phyloP scores from a whole-genome alignment of 2,113 vertebrate species.

The Channa argus region DNA sequence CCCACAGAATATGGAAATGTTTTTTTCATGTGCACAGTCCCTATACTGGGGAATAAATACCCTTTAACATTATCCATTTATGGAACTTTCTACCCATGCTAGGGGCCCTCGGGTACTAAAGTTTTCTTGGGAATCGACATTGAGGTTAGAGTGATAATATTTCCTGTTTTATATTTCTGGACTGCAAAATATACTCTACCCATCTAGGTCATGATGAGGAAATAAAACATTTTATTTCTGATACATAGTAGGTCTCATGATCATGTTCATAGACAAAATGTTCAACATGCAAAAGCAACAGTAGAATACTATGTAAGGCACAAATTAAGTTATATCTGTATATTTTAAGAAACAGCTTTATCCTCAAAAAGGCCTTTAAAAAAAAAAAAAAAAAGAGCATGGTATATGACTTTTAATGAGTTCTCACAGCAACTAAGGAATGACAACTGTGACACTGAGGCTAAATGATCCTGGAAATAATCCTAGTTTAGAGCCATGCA shows the following conservation, averaged over 20 bases:
- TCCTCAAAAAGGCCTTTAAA: no score
- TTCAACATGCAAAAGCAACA: no score
- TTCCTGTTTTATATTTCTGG: background rate
- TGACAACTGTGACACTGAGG: background rate
- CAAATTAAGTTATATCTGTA: no score
- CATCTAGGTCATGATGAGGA: no score
- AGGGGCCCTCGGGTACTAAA: background rate
- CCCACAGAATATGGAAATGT: conserved; percentile 36
- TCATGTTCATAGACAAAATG: no score
- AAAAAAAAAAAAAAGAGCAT: no score
- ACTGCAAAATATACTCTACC: background rate
- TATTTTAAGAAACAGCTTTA: no score
- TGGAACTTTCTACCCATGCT: conserved; percentile 11
- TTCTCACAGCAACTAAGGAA: conserved; percentile 26
- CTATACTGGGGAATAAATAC: conserved; percentile 18
- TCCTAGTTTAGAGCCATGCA: conserved; percentile 6
- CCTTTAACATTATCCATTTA: conserved; percentile 26
- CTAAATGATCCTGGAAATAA: conserved; percentile 26
- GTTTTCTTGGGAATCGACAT: background rate
- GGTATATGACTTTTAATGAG: conserved; percentile 30
- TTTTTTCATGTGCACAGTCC: background rate
- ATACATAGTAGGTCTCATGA: no score
- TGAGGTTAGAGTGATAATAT: background rate
- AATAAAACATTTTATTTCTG: background rate
- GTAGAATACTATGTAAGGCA: no score